Conservation (phyloP, 2,797 vertebrate genomes). For the Dipus sagitta region DNA sequence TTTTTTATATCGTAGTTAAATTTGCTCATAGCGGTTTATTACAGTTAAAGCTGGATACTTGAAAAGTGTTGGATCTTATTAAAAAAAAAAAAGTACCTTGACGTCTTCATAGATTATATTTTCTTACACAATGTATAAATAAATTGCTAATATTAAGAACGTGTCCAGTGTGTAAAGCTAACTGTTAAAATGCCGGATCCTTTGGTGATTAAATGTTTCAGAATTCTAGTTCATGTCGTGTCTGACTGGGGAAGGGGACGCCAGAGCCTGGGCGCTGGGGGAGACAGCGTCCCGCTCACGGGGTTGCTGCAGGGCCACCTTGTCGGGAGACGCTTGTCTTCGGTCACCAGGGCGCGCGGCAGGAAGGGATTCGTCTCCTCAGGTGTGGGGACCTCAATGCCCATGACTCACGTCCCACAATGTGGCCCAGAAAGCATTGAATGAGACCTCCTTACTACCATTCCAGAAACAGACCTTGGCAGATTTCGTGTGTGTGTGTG, state of each 20-base stretch:
- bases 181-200: conserved; percentile 65
- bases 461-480: no score
- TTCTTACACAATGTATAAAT: conserved; percentile 81
- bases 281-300: background rate
- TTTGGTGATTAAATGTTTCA: conserved; percentile 78
- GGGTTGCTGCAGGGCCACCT: background rate
- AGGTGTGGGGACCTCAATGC: background rate
- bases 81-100: conserved; percentile 9
- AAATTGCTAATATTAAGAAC: conserved; percentile 73
- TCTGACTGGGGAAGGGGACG: background rate
- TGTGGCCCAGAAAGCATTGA: background rate
- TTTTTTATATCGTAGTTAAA: conserved; percentile 81
- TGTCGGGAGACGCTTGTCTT: background rate
- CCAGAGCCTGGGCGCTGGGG: background rate
- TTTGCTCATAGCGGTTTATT: conserved; percentile 69
- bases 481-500: no score
- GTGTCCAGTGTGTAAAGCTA: conserved; percentile 79
- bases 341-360: background rate
- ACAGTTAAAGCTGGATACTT: conserved; percentile 75
- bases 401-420: background rate
- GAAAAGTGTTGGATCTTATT: conserved; percentile 71
- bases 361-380: background rate
- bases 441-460: background rate
- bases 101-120: conserved; percentile 70
- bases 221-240: conserved; percentile 11